Evolutionary conservation across 1,140 invertebrate species (phyloP).

Genomic region (Rhyzopertha dominica): DNA sequence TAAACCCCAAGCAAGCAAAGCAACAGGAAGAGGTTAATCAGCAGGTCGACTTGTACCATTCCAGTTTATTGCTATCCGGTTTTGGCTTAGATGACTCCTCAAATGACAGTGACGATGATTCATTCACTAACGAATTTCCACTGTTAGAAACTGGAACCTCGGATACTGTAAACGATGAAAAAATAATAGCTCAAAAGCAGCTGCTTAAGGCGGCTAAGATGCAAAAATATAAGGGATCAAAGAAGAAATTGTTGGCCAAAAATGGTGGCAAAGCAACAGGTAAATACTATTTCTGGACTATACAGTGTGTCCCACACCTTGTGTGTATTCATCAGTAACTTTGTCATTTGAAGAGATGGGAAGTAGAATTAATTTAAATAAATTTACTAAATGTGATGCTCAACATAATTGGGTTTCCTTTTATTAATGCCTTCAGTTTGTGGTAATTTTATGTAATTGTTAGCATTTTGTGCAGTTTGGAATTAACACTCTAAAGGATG

Average conservation of each 20-base stretch:
- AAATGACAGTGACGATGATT: conserved; percentile 34
- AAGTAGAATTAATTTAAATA: neutral
- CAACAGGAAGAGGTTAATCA: conserved; percentile 22
- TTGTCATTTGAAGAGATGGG: neutral
- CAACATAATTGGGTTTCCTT: neutral
- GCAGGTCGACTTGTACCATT: conserved; percentile 9
- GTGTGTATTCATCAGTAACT: no score
- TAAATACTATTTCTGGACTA: conserved; percentile 4
- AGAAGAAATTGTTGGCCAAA: conserved; percentile 31
- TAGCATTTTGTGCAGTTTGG: no score
- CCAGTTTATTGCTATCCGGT: conserved; percentile 23
- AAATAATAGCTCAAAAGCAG: conserved; percentile 42
- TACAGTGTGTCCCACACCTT: neutral
- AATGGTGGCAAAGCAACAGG: conserved; percentile 21
- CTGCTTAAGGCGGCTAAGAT: conserved; percentile 37
- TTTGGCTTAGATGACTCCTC: conserved; percentile 33
- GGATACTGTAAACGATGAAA: conserved; percentile 37
- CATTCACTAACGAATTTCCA: conserved; percentile 31
- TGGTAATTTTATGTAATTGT: neutral
- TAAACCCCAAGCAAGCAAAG: conserved; percentile 21
- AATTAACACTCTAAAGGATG: no score
- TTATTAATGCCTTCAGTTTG: neutral
- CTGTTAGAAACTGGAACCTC: conserved; percentile 16
- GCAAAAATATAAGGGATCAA: conserved; percentile 34
- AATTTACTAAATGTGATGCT: neutral